Conservation (phyloP, 92 coral and sea anemone species). For the Actinostola sp. region DNA sequence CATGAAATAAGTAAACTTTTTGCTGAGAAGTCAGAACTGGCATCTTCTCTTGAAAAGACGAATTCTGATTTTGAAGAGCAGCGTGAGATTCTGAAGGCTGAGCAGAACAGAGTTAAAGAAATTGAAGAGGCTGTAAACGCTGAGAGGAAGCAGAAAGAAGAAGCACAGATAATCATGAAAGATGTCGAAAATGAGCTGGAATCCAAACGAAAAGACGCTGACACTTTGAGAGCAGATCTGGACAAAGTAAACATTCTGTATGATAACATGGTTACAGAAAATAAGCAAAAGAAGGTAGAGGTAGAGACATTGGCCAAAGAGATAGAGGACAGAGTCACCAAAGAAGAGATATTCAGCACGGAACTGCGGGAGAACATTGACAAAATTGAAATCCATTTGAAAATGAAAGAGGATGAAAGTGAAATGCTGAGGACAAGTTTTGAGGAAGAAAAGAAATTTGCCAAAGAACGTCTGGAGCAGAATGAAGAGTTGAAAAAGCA, state of each 20-base stretch:
- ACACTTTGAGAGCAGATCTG: no score
- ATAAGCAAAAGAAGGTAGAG: not conserved
- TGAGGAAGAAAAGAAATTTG: conserved; percentile 45
- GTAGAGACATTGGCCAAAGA: not conserved
- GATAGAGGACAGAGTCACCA: not conserved
- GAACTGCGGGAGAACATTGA: not conserved
- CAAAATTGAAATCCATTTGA: not conserved
- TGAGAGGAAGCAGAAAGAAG: conserved; percentile 12
- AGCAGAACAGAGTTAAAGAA: not conserved
- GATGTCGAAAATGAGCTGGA: conserved; percentile 47
- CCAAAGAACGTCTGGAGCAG: conserved; percentile 41
- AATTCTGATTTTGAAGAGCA: not conserved
- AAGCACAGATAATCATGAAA: not conserved
- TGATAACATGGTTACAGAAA: no score
- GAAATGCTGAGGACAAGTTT: conserved; percentile 17
- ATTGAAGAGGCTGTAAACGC: conserved; percentile 22
- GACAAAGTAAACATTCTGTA: no score
- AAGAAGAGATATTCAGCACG: conserved; percentile 16
- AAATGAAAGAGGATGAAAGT: conserved; percentile 38
- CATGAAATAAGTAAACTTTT: not conserved
- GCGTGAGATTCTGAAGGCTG: not conserved
- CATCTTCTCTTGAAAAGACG: not conserved
- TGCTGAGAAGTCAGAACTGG: conserved; percentile 9
- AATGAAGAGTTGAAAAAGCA: conserved; percentile 25
- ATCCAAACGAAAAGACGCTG: not conserved